Evolutionary conservation across 2,888 invertebrate species (phyloP), one percentile per base, ranked within the genome.

Genomic region (Rhagophthalmus giganteus): DNA sequence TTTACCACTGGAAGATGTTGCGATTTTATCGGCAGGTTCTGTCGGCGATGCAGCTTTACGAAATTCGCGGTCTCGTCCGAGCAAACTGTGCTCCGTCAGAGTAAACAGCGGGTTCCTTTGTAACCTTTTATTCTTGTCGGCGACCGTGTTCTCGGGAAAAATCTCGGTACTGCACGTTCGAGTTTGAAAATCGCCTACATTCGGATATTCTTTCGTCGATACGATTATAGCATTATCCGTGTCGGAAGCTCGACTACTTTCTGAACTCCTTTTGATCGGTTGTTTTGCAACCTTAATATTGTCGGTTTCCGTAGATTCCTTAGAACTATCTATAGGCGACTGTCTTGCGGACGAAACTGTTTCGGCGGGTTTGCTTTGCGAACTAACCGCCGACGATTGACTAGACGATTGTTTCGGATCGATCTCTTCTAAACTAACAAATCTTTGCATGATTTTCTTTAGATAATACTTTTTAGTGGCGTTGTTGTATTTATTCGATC

Each of bases 391-490:
- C 20, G 20, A 5, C 3, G 20, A 5, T 20, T 20, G 4, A 20
- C 7, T 20, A 20, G 20, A 20, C 3, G 7, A 20, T 20, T 20
- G 20, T 7, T 20, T 20, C 7, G 7, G 7, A 20, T 20, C 20
- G 20, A 7, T 5, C 7, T 3, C 7, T 20, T 20, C 20, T 9
- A 26, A 34, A 14, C 9, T 27, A 7, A 47, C 13, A 24, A 87
- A 74, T 66, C 81, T 79, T 54, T 81, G 77, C 0, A 86, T 81
- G 39, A 87, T 79, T 65, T 83, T 82, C 63, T 82, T 83, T 9
- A 86, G 78, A 32, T 86, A 77, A 61, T 80, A 77, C 58, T 82
- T 82, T 69, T 85, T 86, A 2, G 82, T 75, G 24, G 77, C 72
- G 9, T 78, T 70, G 68, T 85, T 81, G 57, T 82, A 79, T 58